Evolutionary conservation across 2,797 vertebrate species (phyloP), one percentile per base, ranked within the genome.

Genomic region (Prionace glauca): DNA sequence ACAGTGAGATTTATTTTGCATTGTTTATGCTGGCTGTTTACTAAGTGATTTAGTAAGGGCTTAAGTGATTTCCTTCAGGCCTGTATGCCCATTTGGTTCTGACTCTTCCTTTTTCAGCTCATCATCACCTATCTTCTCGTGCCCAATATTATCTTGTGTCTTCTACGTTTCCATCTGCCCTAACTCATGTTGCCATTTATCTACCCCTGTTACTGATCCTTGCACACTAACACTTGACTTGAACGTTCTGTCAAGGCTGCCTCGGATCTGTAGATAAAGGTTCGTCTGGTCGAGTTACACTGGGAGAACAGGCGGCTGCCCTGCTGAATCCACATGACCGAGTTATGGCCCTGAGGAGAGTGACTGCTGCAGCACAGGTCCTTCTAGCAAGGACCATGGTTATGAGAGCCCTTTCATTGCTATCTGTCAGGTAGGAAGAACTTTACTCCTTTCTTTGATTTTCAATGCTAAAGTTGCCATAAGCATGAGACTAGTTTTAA

Each of bases 361-460:
- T 99, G 96, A 99, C 99, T 0, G 98, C 99, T 20, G 99, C 99
- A 0, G 98, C 99, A 3, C 99, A 99, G 96, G 99, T 99, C 84
- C 98, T 99, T 92, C 97, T 99, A 96, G 99, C 99, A 96, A 97
- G 99, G 96, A 99, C 99, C n/a, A 99, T 99, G 99, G 99, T 99
- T 96, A 99, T 99, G 99, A 98, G 99, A 96, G 99, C 99, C 0
- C 97, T 99, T 95, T 99, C 99, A 0, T 98, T 99, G 79, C 97
- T 99, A n/a, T 99, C 99, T 14, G 98, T 98, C 96, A 98, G 98
- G 98, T 97, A 72, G 96, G 74, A 65, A 41, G 26, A 95, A 22
- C 29, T 45, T 50, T 88, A 65, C 3, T 32, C 5, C 41, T 26
- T 50, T 79, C 50, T 56, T 62, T 62, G 11, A 29, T 16, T 62